Conservation (phyloP, 2,888 invertebrate species). For the Acanthoscelides obtectus region DNA sequence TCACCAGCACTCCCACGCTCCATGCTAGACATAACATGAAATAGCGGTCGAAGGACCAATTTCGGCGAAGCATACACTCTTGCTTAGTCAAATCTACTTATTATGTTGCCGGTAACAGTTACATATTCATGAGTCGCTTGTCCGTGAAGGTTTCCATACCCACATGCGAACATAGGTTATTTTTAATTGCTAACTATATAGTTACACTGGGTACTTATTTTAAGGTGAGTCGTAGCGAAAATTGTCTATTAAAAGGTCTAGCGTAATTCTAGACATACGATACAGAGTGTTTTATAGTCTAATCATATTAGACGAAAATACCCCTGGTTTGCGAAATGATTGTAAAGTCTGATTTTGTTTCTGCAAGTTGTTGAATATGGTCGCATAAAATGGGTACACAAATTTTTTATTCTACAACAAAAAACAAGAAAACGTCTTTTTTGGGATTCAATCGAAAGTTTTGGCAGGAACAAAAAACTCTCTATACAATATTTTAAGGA, state of each 20-base stretch:
- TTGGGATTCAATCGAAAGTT: too few relatives aligned
- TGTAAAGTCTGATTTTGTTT: too few relatives aligned
- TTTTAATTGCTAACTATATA: neutral
- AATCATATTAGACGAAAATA: too few relatives aligned
- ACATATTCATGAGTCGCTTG: neutral
- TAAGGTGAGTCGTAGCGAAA: neutral
- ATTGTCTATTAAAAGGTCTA: neutral
- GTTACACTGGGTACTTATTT: neutral
- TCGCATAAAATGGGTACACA: too few relatives aligned
- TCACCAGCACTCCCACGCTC: neutral
- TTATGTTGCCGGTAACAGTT: neutral
- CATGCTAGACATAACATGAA: neutral
- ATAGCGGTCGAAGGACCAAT: neutral
- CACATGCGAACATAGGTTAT: neutral
- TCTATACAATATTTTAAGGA: too few relatives aligned
- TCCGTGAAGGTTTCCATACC: neutral
- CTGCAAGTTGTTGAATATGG: too few relatives aligned
- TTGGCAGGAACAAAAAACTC: too few relatives aligned
- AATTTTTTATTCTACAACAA: too few relatives aligned
- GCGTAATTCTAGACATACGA: neutral
- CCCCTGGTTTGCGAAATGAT: too few relatives aligned
- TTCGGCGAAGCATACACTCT: neutral
- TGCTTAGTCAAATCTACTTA: neutral
- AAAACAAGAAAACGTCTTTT: too few relatives aligned
- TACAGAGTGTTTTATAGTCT: too few relatives aligned